Evolutionary conservation across 2,888 invertebrate genomes (phyloP).

Genomic region (Apamea anceps): DNA sequence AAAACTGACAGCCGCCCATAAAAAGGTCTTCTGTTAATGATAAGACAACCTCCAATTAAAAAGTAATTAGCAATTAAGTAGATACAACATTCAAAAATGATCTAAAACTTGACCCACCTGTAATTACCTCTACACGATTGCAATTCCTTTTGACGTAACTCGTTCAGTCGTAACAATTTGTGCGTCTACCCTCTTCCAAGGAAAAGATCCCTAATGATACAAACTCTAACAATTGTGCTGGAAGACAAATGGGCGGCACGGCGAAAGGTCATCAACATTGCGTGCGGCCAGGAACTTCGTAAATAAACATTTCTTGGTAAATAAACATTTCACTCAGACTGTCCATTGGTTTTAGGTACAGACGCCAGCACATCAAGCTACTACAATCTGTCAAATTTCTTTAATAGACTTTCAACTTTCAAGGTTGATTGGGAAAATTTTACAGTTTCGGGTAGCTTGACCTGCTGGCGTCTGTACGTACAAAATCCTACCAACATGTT

Average conservation of each 20-base stretch:
- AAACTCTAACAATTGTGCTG: constrained; percentile 38
- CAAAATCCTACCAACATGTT: constrained; percentile 1
- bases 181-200: constrained; percentile 38
- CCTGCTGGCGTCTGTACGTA: no score
- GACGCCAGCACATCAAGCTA: no score
- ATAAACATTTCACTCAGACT: constrained; percentile 65
- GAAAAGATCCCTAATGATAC: constrained; percentile 55
- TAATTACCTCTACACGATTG: neutral
- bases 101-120: constrained; percentile 36
- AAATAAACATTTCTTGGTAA: constrained; percentile 66
- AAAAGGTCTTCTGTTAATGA: neutral
- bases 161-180: constrained; percentile 13
- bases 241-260: constrained; percentile 50
- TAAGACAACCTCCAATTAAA: neutral
- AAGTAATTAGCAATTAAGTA: constrained; percentile 2
- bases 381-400: no score
- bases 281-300: constrained; percentile 64
- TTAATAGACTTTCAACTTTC: no score
- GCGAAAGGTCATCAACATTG: constrained; percentile 68
- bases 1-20: neutral
- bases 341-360: constrained; percentile 42
- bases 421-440: no score
- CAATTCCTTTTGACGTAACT: constrained; percentile 14
- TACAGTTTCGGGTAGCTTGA: no score
- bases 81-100: neutral